phyloP scores from a whole-genome alignment of 2,113 vertebrate genomes.

The Pachycephala philippinensis region DNA sequence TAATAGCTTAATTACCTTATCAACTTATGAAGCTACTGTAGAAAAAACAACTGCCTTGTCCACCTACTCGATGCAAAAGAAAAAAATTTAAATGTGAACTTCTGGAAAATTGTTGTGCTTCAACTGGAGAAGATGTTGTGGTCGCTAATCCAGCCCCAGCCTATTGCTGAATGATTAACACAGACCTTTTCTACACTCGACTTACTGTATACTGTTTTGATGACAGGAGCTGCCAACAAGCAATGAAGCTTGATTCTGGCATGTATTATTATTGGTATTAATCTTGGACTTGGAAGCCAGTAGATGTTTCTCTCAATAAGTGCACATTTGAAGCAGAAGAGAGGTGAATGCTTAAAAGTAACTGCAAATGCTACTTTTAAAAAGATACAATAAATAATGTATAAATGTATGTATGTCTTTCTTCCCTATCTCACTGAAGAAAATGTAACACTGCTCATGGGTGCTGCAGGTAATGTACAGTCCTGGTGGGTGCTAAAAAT shows the following conservation, averaged over 20 bases:
- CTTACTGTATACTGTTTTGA: conserved; percentile 37
- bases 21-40: conserved; percentile 18
- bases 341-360: conserved; percentile 52
- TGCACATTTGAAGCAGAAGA: conserved; percentile 61
- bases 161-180: conserved; percentile 14
- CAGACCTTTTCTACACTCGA: conserved; percentile 50
- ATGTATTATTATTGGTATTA: conserved; percentile 49
- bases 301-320: conserved; percentile 45
- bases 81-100: not conserved
- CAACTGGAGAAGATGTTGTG: not conserved
- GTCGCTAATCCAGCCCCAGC: not conserved
- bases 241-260: conserved; percentile 54
- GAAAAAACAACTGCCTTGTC: conserved; percentile 24
- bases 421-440: conserved; percentile 30
- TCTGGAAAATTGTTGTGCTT: conserved; percentile 12
- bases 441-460: not conserved
- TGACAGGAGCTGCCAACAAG: conserved; percentile 55
- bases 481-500: not conserved
- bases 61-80: not conserved
- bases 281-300: conserved; percentile 69
- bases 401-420: conserved; percentile 62
- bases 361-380: conserved; percentile 52
- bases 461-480: not conserved
- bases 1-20: not conserved
- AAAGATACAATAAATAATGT: conserved; percentile 53